Conservation (phyloP, 2,113 vertebrate genomes). For the Oryzias javanicus region DNA sequence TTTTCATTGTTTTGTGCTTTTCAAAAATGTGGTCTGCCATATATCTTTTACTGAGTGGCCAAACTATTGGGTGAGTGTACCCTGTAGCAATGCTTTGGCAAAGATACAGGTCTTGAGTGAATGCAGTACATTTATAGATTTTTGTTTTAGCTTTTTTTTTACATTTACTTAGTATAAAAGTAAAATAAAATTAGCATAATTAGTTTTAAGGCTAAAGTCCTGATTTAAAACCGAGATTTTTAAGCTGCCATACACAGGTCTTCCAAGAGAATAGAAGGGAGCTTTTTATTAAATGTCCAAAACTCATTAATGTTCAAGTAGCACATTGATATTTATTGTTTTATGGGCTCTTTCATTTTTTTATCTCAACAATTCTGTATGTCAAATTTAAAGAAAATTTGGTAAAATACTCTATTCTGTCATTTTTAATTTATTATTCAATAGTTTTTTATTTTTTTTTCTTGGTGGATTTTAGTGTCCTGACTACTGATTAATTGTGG, state of each 20-base stretch:
- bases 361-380: slow-evolving; percentile 15
- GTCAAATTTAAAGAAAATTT: slow-evolving; percentile 16
- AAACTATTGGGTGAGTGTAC: slow-evolving; percentile 66
- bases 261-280: slow-evolving; percentile 47
- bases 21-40: slow-evolving; percentile 48
- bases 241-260: slow-evolving; percentile 37
- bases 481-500: too few species aligned
- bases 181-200: slow-evolving; percentile 28
- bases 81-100: slow-evolving; percentile 57
- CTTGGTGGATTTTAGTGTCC: too few species aligned
- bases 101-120: slow-evolving; percentile 31
- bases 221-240: slow-evolving; percentile 29
- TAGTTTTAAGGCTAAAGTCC: slow-evolving; percentile 18
- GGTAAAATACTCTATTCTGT: slow-evolving; percentile 12
- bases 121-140: slow-evolving; percentile 27
- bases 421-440: slow-evolving; percentile 30
- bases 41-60: slow-evolving; percentile 30
- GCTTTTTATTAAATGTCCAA: slow-evolving; percentile 13
- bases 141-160: slow-evolving; percentile 1
- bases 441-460: too few species aligned
- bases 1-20: slow-evolving; percentile 43
- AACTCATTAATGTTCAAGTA: slow-evolving; percentile 21
- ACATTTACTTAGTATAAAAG: too few species aligned
- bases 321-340: slow-evolving; percentile 4
- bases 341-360: slow-evolving; percentile 6